Percentiles rank a stretch among this genome's conserved stretches.
These are phyloP conservation scores for Phainopepla nitens DNA, from an alignment of 2,113 vertebrate genomes.

Conservation along the genomic window DNA sequence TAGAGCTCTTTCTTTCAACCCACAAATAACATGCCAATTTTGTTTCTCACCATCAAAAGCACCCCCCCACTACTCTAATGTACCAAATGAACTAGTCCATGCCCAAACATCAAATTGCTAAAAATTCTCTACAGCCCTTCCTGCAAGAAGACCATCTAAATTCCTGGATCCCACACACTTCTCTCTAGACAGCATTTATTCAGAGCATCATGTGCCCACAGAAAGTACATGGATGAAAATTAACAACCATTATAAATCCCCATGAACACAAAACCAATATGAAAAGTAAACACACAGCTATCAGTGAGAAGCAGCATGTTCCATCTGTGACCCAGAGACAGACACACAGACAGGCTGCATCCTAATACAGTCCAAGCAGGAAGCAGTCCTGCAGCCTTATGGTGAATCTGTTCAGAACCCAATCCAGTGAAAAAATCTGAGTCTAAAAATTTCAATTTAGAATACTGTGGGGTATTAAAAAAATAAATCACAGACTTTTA, in stretches of 20 bases:
- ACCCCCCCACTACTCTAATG: neutral
- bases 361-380: neutral
- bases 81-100: neutral
- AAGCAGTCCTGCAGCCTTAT: neutral
- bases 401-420: neutral
- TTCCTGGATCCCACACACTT: neutral
- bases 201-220: neutral
- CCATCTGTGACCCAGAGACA: neutral
- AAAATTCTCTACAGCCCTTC: neutral
- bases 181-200: neutral
- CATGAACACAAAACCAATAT: neutral
- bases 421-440: neutral
- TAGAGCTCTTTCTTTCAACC: neutral
- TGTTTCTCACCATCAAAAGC: neutral
- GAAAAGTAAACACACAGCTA: neutral
- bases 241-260: neutral
- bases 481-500: neutral
- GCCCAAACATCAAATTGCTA: neutral
- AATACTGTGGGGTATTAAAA: neutral
- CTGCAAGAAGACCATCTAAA: neutral
- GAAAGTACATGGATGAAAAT: neutral
- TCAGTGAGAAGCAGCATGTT: neutral
- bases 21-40: neutral
- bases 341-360: neutral
- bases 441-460: neutral